Evolutionary conservation across 2,797 vertebrate species (phyloP).

Genomic region (Pipistrellus pipistrellus): DNA sequence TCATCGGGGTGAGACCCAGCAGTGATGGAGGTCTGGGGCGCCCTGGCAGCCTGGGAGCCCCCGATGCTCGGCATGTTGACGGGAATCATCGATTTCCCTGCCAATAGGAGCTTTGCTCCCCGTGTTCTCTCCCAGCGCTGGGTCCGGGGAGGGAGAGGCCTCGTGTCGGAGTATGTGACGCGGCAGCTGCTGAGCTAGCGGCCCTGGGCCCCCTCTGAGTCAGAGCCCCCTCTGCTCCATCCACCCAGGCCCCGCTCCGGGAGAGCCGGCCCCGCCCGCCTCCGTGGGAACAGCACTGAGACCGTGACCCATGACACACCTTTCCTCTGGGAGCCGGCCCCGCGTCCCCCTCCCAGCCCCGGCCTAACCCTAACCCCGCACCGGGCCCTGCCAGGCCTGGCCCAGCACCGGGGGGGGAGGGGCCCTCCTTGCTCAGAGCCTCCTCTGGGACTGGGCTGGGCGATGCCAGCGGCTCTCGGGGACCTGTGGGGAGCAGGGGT

Average conservation of each 20-base stretch:
- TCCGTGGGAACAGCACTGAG: slow-evolving; percentile 13
- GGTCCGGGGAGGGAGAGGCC: slow-evolving; percentile 33
- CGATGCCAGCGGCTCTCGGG: too few species aligned
- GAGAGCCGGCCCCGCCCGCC: background rate
- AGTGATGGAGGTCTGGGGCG: slow-evolving; percentile 3
- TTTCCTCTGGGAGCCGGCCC: slow-evolving; percentile 34
- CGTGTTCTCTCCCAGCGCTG: slow-evolving; percentile 18
- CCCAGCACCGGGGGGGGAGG: too few species aligned
- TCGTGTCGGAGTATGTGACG: background rate
- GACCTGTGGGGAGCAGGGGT: too few species aligned
- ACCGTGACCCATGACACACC: slow-evolving; percentile 14
- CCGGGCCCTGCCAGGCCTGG: too few species aligned
- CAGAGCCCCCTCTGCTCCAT: slow-evolving; percentile 4
- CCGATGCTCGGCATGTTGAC: slow-evolving; percentile 50
- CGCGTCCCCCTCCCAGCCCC: background rate
- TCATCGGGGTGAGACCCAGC: slow-evolving; percentile 58
- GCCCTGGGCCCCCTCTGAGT: slow-evolving; percentile 39
- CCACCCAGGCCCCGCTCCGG: too few species aligned
- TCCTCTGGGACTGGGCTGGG: too few species aligned
- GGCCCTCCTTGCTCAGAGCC: too few species aligned
- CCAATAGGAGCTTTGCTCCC: slow-evolving; percentile 23
- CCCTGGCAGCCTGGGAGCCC: slow-evolving; percentile 36
- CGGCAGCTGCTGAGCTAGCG: slow-evolving; percentile 57
- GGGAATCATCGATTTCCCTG: slow-evolving; percentile 46
- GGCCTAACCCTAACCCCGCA: too few species aligned